Evolutionary conservation across 2,113 vertebrate genomes (phyloP), one percentile per base, ranked within the genome.

Genomic region (Grantiella picta): DNA sequence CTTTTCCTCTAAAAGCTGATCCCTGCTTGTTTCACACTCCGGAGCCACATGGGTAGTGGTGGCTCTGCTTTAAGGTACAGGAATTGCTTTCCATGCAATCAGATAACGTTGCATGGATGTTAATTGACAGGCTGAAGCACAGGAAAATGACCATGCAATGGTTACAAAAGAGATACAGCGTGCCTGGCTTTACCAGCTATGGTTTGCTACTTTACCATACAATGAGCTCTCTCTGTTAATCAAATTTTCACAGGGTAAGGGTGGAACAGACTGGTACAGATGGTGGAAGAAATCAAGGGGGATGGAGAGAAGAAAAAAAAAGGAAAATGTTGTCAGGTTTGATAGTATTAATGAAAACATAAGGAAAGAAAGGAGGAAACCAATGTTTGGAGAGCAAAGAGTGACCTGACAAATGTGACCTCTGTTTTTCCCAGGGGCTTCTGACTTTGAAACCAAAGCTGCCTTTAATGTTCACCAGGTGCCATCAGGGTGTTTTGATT

Each of bases 381-480:
- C 75, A 52, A 27, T 71, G 78, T 82, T 96, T 90, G 63, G 72
- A 89, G 70, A 96, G 76, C 61, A 90, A 94, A 92, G 96, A 89
- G 49, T 91, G 78, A 89, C 92, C 96, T 95, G 82, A 95, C 94
- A 96, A 94, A 94, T 75, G 87, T 96, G 79, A 97, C 90, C 95
- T 90, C 75, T 94, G 54, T 77, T 97, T 96, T 96, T 97, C 95
- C 91, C 83, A 60, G 90, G 94, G 73, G 73, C 44, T 94, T 92
- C 81, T 80, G 73, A 83, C 96, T 98, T 97, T 97, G 97, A 98
- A 98, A 98, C 78, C 47, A 89, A 95, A 85, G 90, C 94, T 95
- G 38, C 21, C 78, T 96, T 96, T 97, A 97, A 97, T 97, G 96
- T 94, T 95, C 96, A 94, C 92, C 96, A 97, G 97, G 97, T 97